phyloP scores from a whole-genome alignment of 53 echinoderm and acorn worm genomes.

The Actinopyga echinites region DNA sequence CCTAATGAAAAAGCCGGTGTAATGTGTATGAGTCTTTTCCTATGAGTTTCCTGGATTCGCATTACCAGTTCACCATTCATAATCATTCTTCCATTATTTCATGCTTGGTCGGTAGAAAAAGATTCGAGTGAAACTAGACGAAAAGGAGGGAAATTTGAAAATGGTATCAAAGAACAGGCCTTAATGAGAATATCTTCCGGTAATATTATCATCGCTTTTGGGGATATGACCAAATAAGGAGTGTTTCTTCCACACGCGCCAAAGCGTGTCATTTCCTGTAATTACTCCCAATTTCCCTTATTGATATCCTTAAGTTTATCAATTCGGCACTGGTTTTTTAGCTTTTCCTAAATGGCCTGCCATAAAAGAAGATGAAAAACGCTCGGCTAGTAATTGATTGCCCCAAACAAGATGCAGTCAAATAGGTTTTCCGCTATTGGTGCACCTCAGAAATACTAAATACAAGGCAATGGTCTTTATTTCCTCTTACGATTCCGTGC shows the following conservation, averaged over 20 bases:
- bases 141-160: too few species aligned
- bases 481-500: not conserved
- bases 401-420: conserved; percentile 31
- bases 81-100: too few species aligned
- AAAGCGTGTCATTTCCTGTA: conserved; percentile 28
- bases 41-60: not conserved
- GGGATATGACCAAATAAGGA: conserved; percentile 27
- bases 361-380: not conserved
- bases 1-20: conserved; percentile 16
- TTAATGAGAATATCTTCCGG: conserved; percentile 27
- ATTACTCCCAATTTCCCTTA: conserved; percentile 18
- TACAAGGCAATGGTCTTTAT: not conserved
- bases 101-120: too few species aligned
- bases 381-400: conserved; percentile 18
- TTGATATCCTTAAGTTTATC: conserved; percentile 20
- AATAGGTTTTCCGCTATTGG: not conserved
- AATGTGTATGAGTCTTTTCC: conserved; percentile 6
- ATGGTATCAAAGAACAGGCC: too few species aligned
- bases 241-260: conserved; percentile 37
- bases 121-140: too few species aligned
- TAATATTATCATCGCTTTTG: conserved; percentile 4
- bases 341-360: conserved; percentile 7
- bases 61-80: too few species aligned
- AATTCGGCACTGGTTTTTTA: too few species aligned
- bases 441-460: not conserved